These are phyloP conservation scores for Struthio camelus DNA, from an alignment of 2,113 vertebrate genomes.

Conservation along the genomic window DNA sequence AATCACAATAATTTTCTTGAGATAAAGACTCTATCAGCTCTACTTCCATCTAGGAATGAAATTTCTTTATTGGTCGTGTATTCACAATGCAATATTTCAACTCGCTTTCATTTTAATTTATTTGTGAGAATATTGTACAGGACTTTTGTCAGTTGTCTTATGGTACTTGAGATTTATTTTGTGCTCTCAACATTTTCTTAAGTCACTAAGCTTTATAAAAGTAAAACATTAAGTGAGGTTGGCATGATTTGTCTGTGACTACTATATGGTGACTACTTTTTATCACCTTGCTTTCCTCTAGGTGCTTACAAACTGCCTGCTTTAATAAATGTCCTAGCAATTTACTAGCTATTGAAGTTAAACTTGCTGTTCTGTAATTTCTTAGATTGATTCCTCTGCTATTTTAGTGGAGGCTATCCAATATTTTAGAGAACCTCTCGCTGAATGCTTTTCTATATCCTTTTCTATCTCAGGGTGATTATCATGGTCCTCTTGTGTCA, in stretches of 20 bases:
- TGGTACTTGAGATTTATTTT: neutral
- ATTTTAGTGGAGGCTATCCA: conserved; percentile 8
- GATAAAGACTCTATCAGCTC: neutral
- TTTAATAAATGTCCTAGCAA: conserved; percentile 58
- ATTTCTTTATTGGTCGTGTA: neutral
- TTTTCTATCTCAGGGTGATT: neutral
- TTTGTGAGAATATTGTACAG: neutral
- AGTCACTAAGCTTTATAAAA: conserved; percentile 53
- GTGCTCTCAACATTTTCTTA: neutral
- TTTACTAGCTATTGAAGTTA: conserved; percentile 54
- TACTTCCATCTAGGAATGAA: neutral
- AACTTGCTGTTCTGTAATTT: conserved; percentile 55
- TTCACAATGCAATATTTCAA: neutral
- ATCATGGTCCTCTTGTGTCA: neutral
- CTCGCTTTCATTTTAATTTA: neutral
- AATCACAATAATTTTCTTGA: neutral
- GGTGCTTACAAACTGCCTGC: conserved; percentile 19
- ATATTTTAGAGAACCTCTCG: neutral
- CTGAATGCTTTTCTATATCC: neutral
- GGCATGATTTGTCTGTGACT: conserved; percentile 36
- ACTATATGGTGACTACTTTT: conserved; percentile 17
- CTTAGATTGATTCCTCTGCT: conserved; percentile 38
- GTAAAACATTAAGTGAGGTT: conserved; percentile 29
- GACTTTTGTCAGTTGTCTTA: neutral
- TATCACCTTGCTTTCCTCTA: conserved; percentile 51